These are phyloP conservation scores for Malacoraja senta DNA, from an alignment of 2,797 vertebrate species.

Conservation along the genomic window DNA sequence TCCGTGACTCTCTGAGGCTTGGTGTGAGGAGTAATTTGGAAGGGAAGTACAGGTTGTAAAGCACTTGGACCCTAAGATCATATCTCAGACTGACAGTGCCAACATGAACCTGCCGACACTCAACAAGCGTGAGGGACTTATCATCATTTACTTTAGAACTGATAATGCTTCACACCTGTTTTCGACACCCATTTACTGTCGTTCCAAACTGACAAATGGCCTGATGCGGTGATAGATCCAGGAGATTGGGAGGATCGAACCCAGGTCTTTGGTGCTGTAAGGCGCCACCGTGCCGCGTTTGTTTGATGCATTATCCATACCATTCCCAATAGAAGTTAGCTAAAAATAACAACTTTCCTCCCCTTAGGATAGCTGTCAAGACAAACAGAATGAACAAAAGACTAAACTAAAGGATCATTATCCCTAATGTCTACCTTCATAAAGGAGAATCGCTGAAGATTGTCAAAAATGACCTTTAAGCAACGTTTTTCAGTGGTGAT, in stretches of 20 bases:
- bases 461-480: not conserved
- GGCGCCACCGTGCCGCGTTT: no score
- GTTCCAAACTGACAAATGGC: not conserved
- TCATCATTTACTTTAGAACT: not conserved
- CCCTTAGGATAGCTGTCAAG: not conserved
- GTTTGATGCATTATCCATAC: not conserved
- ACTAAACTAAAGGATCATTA: not conserved
- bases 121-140: not conserved
- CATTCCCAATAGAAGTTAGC: not conserved
- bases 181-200: not conserved
- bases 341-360: not conserved
- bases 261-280: no score
- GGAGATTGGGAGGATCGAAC: no score
- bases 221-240: constrained; percentile 10
- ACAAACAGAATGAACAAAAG: not conserved
- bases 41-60: not conserved
- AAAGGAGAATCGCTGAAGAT: not conserved
- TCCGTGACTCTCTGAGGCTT: not conserved
- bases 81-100: not conserved
- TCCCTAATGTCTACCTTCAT: not conserved
- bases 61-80: no score
- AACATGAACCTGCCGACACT: not conserved
- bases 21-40: not conserved
- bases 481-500: not conserved
- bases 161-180: not conserved